Conservation (phyloP, 1,140 invertebrate species). For the Mactra quadrangularis region DNA sequence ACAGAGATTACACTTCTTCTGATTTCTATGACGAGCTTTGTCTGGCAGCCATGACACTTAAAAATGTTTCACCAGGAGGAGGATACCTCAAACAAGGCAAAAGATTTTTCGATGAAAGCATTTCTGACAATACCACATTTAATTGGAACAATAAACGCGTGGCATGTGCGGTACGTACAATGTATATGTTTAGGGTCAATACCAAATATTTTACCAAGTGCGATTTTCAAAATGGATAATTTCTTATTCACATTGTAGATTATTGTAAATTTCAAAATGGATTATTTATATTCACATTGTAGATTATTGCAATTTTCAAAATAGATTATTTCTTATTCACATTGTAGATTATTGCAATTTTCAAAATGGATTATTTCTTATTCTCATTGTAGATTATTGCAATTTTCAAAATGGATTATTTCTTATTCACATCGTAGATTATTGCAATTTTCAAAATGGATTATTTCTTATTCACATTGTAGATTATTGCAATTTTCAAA, state of each 20-base stretch:
- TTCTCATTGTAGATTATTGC: too few species aligned
- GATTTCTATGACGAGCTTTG: conserved; percentile 28
- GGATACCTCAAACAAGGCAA: neutral
- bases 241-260: neutral
- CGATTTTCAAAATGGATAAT: too few species aligned
- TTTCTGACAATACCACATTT: neutral
- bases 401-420: too few species aligned
- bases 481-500: too few species aligned
- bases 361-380: too few species aligned
- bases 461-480: too few species aligned
- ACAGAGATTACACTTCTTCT: neutral
- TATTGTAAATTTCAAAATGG: neutral
- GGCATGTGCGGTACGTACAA: conserved; percentile 14
- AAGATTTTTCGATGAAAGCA: neutral
- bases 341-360: too few species aligned
- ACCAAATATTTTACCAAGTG: too few species aligned
- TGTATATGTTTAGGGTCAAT: too few species aligned
- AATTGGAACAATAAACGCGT: conserved; percentile 17
- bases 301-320: neutral
- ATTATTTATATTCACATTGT: neutral
- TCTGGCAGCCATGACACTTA: neutral
- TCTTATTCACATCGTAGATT: too few species aligned
- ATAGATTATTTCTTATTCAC: too few species aligned
- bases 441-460: too few species aligned
- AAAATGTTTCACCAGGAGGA: neutral